These are phyloP conservation scores for Peromyscus eremicus DNA, from an alignment of 2,797 vertebrate species.

Conservation along the genomic window DNA sequence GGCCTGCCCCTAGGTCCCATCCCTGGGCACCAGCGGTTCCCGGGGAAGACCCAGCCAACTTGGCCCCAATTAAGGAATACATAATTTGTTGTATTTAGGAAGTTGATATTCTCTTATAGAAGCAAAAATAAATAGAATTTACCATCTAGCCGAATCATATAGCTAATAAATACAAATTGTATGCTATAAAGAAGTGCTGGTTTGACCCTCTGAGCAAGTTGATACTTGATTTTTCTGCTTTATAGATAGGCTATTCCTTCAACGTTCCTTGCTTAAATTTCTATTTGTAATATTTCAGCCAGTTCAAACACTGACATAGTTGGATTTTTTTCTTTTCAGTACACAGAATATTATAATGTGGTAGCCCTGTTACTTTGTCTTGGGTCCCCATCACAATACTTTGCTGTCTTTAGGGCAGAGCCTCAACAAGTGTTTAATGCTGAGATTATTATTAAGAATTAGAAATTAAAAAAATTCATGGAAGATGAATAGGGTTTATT, in stretches of 20 bases:
- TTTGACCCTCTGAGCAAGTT: background rate
- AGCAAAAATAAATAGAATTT: background rate
- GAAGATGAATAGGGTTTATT: constrained; percentile 14
- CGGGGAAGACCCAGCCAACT: no score
- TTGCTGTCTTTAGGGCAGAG: background rate
- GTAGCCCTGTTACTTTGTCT: constrained; percentile 14
- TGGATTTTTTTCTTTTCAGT: constrained; percentile 49
- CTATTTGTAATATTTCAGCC: constrained; percentile 16
- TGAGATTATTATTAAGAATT: constrained; percentile 27
- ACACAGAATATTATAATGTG: background rate
- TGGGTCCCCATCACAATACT: background rate
- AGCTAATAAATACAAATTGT: background rate
- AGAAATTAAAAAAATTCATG: background rate
- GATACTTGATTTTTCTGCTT: background rate
- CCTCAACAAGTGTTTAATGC: constrained; percentile 33
- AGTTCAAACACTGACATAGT: background rate
- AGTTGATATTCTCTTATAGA: background rate
- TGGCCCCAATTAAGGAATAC: constrained; percentile 1
- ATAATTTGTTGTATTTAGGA: background rate
- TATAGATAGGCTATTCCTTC: background rate
- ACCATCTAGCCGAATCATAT: background rate
- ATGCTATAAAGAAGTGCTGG: background rate
- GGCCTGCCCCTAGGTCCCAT: no score
- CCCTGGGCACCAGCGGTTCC: no score
- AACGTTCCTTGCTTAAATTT: background rate